These are phyloP conservation scores for Astyanax mexicanus DNA, from an alignment of 2,797 vertebrate genomes.

Conservation along the genomic window DNA sequence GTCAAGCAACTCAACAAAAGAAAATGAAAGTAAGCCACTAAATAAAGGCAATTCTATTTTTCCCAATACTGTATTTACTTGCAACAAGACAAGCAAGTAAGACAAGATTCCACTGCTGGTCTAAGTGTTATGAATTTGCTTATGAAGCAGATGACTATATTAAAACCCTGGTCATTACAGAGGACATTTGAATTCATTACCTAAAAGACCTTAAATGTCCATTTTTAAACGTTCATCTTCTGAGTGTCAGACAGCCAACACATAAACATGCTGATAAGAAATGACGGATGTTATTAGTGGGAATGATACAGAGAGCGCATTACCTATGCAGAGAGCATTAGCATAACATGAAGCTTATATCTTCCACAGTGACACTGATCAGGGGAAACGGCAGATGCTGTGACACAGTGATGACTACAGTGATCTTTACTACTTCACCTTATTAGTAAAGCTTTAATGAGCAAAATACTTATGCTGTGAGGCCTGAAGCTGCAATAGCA, in stretches of 20 bases:
- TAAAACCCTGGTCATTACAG: slow-evolving; percentile 19
- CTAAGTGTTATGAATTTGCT: neutral
- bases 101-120: neutral
- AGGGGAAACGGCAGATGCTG: slow-evolving; percentile 31
- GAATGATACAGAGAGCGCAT: slow-evolving; percentile 33
- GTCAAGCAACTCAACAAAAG: too few relatives aligned
- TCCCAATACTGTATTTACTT: neutral
- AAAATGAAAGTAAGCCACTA: too few relatives aligned
- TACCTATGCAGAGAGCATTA: slow-evolving; percentile 38
- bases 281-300: slow-evolving; percentile 47
- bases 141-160: neutral
- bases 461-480: slow-evolving; percentile 47
- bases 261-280: slow-evolving; percentile 46
- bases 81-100: neutral
- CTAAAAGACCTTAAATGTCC: slow-evolving; percentile 34
- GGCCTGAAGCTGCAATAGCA: slow-evolving; percentile 42
- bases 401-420: slow-evolving; percentile 33
- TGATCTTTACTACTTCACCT: slow-evolving; percentile 39
- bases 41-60: too few relatives aligned
- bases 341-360: slow-evolving; percentile 35
- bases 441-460: slow-evolving; percentile 51
- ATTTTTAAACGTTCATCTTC: slow-evolving; percentile 32
- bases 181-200: slow-evolving; percentile 29
- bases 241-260: slow-evolving; percentile 22
- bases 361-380: slow-evolving; percentile 32